Percentiles rank a stretch among this genome's conserved stretches.
These are phyloP conservation scores for Pammene fasciana DNA, from an alignment of 2,888 invertebrate genomes.

Conservation along the genomic window DNA sequence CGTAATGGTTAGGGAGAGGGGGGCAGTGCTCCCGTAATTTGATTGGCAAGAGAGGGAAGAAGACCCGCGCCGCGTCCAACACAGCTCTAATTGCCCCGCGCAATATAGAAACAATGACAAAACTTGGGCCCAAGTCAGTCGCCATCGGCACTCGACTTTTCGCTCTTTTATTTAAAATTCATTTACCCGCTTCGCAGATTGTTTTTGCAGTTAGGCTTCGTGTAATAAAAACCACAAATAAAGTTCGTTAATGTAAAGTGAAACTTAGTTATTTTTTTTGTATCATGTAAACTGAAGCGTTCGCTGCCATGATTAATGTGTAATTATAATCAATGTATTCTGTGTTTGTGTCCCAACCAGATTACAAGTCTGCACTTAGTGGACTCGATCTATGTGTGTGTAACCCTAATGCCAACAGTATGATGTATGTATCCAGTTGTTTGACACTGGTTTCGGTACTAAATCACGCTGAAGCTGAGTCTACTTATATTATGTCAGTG, in stretches of 20 bases:
- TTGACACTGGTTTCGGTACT: too few species aligned
- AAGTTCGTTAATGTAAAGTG: conserved; percentile 70
- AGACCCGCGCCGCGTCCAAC: conserved; percentile 65
- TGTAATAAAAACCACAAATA: conserved; percentile 70
- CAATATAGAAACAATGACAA: conserved; percentile 82
- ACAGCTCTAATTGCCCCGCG: conserved; percentile 79
- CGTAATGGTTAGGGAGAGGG: conserved; percentile 57
- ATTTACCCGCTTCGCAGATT: conserved; percentile 77
- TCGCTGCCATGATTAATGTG: too few species aligned
- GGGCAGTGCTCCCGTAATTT: conserved; percentile 69
- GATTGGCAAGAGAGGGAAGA: conserved; percentile 68
- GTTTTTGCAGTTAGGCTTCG: conserved; percentile 71
- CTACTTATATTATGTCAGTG: too few species aligned
- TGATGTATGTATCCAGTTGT: too few species aligned
- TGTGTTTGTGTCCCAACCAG: too few species aligned
- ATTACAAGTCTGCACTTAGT: too few species aligned
- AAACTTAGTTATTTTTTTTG: neutral
- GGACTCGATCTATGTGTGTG: too few species aligned
- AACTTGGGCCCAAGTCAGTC: conserved; percentile 71
- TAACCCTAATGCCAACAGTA: too few species aligned
- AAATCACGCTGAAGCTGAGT: too few species aligned
- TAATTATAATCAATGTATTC: too few species aligned
- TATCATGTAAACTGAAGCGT: too few species aligned
- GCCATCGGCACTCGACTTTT: conserved; percentile 66
- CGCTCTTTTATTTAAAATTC: conserved; percentile 81